These are phyloP conservation scores for Cotesia chilonis DNA, from an alignment of 1,140 invertebrate species.

Conservation along the genomic window DNA sequence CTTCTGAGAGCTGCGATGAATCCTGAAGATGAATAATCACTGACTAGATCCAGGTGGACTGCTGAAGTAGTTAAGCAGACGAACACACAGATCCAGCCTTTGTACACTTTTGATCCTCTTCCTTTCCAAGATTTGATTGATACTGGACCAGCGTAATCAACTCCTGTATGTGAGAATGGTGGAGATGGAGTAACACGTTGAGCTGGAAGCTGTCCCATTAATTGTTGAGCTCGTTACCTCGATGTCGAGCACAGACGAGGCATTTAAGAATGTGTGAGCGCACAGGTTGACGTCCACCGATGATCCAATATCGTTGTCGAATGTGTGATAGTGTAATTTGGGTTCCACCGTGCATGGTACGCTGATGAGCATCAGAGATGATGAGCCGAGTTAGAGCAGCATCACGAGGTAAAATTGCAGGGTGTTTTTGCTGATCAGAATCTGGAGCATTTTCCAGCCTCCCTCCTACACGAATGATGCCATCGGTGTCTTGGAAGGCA, in stretches of 20 bases:
- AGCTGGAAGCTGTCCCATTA: background rate
- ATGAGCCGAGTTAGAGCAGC: conserved; percentile 30
- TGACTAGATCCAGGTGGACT: background rate
- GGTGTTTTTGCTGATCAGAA: background rate
- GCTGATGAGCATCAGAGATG: conserved; percentile 2
- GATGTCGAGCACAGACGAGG: conserved; percentile 8
- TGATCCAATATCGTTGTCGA: conserved; percentile 42
- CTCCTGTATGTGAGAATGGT: background rate
- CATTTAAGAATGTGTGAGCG: conserved; percentile 40
- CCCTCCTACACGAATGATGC: background rate
- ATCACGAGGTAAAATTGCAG: conserved; percentile 10
- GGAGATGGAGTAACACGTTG: background rate
- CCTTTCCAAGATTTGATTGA: conserved; percentile 13
- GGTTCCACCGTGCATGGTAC: conserved; percentile 43
- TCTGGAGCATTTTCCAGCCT: background rate
- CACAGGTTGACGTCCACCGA: conserved; percentile 38
- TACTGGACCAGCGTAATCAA: conserved; percentile 8
- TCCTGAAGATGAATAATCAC: background rate
- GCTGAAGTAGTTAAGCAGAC: background rate
- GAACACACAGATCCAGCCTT: background rate
- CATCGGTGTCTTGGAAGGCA: background rate
- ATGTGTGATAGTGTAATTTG: conserved; percentile 21
- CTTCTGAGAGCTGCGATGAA: conserved; percentile 11
- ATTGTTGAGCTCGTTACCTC: background rate
- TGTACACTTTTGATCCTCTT: background rate